Evolutionary conservation across 2,888 invertebrate genomes (phyloP).

Genomic region (Heterodera filipjevi): DNA sequence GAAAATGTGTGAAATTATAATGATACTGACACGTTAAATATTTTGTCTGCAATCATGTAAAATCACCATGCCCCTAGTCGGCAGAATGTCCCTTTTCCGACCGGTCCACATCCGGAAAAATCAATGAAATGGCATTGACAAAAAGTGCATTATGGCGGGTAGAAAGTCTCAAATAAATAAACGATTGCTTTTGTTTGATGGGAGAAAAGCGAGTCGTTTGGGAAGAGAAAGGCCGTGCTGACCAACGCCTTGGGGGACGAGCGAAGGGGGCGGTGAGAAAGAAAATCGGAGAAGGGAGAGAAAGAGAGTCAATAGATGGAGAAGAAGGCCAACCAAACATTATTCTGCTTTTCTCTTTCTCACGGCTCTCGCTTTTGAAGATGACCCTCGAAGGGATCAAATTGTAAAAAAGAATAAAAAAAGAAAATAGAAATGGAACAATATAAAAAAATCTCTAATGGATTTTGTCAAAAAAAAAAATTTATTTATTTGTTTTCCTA

Average conservation of each 20-base stretch:
- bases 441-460: too few relatives aligned
- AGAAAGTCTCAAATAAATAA: neutral
- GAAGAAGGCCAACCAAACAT: too few relatives aligned
- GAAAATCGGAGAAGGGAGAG: neutral
- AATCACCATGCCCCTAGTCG: too few relatives aligned
- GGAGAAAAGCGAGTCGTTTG: neutral
- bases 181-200: neutral
- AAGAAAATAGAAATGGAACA: too few relatives aligned
- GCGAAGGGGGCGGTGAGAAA: neutral
- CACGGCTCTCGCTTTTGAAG: too few relatives aligned
- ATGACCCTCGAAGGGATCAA: too few relatives aligned
- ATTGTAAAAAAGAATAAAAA: too few relatives aligned
- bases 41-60: too few relatives aligned
- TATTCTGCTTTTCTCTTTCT: neutral
- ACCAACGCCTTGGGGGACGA: neutral
- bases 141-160: neutral
- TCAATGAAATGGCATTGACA: neutral
- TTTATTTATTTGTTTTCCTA: too few relatives aligned
- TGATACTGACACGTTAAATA: too few relatives aligned
- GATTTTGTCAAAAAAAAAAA: too few relatives aligned
- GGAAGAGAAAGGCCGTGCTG: neutral
- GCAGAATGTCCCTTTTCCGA: neutral
- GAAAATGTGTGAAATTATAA: too few relatives aligned
- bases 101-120: neutral
- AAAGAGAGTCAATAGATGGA: neutral